Base-by-base conservation (phyloP, 2,888 invertebrate genomes). In the Tridacna crocea region DNA sequence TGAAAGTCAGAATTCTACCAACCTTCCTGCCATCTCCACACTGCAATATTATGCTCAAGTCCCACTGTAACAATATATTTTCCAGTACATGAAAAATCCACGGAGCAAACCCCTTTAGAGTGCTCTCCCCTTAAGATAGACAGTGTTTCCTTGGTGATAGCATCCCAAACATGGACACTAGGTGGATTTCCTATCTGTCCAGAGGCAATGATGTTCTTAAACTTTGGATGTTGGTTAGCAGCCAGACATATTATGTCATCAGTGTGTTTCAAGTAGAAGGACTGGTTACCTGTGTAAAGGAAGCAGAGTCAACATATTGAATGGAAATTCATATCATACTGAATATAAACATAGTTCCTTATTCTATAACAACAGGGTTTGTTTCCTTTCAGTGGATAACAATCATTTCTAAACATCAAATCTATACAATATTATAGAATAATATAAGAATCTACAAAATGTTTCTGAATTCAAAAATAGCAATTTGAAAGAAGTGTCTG, bases 21-120 rank as follows among this genome's bases (percentile, higher is more conserved):
- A 93, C 94, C 94, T 87, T 94, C 94, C 82, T 94, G 92, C 94
- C 94, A 94, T 77, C 93, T 90, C 94, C 94, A 94, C 0, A 94
- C 93, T 72, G 91, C 91, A 13, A 94, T 86, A 61, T 92, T 91
- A 79, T 93, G 92, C 22, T 92, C 90, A 55, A 94, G 82, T 13
- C 94, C 94, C 19, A 94, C 93, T 15, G 93, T 90, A 51, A 94
- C 88, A 72, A 94, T 82, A 48, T 93, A 90, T 84, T 94, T 94
- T 15, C 94, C 94, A 58, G 92, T 92, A 83, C 94, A 93, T 6
- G 94, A 94, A 89, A 94, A 94, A 83, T 93, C 92, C n/a, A 94
- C 88, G 8, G 92, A 92, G 79, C 94, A 94, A 6, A 94, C 92
- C 12, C 94, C 94, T 60, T 91, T 91, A 8, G 87, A 86, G 84